Base-by-base conservation (phyloP, 1,140 invertebrate genomes). In the Popillia japonica region DNA sequence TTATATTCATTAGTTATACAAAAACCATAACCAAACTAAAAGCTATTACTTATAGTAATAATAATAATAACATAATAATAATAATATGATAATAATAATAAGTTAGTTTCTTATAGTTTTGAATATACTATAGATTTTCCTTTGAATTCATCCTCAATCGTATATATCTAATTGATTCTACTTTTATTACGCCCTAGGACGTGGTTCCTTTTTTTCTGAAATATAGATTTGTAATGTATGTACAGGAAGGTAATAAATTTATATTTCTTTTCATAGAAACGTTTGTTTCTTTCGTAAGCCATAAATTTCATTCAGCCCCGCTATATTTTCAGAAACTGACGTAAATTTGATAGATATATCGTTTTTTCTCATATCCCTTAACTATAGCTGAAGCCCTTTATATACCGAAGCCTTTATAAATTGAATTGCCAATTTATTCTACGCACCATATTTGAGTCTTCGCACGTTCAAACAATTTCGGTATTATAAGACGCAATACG, bases 331-430 rank as follows among this genome's bases (percentile, higher is more conserved):
- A 6, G 14, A 55, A 55, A 55, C 17, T 55, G 48, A 55, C 48
- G 7, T 55, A 55, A 55, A 55, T 55, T 55, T 55, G 48, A 55
- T 55, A 55, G 48, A 55, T 55, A 55, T 55, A 55, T 55, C 48
- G 48, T 55, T 55, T 55, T 55, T 17, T 55, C 17, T 17, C 48
- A 55, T 55, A 55, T 55, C 48, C 48, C 14, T 55, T 55, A 55
- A 17, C n/a, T 55, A 14, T 55, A 55, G 14, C 44, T 48, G 17
- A n/a, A 48, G 11, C 14, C 17, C 48, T 55, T 55, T n/a, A 55
- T 55, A 17, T 55, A 55, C 14, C 48, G 48, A 17, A 55, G 17
- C 48, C 48, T 55, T 55, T 55, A 55, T 55, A 55, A 55, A 55
- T 55, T 55, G 48, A 55, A 55, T 55, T 55, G 48, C 17, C 48